Conservation (phyloP, 1,140 invertebrate genomes). For the Drosophila baimaii region DNA sequence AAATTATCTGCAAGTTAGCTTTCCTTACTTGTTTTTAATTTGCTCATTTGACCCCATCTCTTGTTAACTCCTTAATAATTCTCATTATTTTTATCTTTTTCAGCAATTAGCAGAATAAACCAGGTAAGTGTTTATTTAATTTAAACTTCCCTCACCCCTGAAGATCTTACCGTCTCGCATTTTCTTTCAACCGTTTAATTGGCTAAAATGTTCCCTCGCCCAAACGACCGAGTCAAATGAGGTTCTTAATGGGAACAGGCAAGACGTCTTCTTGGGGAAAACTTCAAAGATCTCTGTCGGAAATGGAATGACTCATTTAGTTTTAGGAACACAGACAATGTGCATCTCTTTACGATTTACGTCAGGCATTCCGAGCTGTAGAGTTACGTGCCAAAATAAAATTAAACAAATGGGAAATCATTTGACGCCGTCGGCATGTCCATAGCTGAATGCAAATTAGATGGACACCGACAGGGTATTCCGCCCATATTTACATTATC, state of each 20-base stretch:
- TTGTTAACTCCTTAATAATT: constrained; percentile 5
- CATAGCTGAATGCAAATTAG: constrained; percentile 11
- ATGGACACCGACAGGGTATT: not conserved
- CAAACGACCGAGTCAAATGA: not conserved
- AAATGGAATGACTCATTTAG: constrained; percentile 17
- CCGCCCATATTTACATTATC: constrained; percentile 8
- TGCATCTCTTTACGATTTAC: constrained; percentile 54
- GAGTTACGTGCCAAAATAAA: constrained; percentile 11
- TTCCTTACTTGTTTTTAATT: no score
- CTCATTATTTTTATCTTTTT: constrained; percentile 11
- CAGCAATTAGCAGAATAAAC: constrained; percentile 55
- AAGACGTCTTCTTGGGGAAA: not conserved
- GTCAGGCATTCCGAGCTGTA: not conserved
- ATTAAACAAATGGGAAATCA: constrained; percentile 12
- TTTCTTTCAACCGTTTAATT: constrained; percentile 19
- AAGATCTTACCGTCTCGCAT: not conserved
- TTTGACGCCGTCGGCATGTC: constrained; percentile 3
- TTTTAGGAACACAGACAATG: not conserved
- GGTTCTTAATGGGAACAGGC: constrained; percentile 3
- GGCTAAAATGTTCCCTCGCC: constrained; percentile 3
- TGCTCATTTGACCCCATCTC: no score
- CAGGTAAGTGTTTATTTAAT: constrained; percentile 55
- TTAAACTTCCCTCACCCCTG: not conserved
- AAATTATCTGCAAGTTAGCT: no score
- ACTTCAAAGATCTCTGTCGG: constrained; percentile 16